A percentile compares a stretch with the other conserved stretches of the same genome.
These are phyloP conservation scores for Volucella inanis DNA, from an alignment of 2,888 invertebrate genomes.

Conservation along the genomic window DNA sequence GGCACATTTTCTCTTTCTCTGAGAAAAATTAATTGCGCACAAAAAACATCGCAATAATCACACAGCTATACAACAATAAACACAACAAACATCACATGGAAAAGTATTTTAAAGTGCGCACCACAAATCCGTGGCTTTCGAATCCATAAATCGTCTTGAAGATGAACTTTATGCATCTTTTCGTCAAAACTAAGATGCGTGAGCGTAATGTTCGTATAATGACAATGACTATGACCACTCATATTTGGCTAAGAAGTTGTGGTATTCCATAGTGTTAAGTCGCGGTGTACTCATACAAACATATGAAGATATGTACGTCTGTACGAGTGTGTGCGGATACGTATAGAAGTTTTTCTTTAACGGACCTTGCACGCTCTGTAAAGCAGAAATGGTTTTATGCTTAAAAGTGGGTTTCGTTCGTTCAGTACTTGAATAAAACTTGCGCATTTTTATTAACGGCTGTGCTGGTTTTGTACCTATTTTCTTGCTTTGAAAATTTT, in stretches of 20 bases:
- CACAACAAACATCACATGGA: constrained; percentile 10
- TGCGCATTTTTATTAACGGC: constrained; percentile 37
- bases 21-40: constrained; percentile 70
- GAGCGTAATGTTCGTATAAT: constrained; percentile 66
- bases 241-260: constrained; percentile 55
- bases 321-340: constrained; percentile 21
- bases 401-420: constrained; percentile 30
- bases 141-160: constrained; percentile 73
- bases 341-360: constrained; percentile 60
- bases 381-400: constrained; percentile 33
- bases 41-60: constrained; percentile 60
- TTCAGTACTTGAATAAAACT: constrained; percentile 52
- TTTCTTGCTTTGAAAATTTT: too few relatives aligned
- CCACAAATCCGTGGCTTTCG: constrained; percentile 69
- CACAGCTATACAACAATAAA: constrained; percentile 20
- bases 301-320: background rate
- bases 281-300: background rate
- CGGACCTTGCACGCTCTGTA: constrained; percentile 73
- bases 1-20: constrained; percentile 24
- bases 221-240: constrained; percentile 14
- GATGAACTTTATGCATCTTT: constrained; percentile 71
- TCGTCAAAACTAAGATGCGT: constrained; percentile 62
- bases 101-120: constrained; percentile 66
- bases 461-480: too few relatives aligned
- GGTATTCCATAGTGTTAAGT: too few relatives aligned